Percentiles rank a stretch among this genome's conserved stretches.
phyloP scores from a whole-genome alignment of 2,888 invertebrate species.

The Apodemia zela region DNA sequence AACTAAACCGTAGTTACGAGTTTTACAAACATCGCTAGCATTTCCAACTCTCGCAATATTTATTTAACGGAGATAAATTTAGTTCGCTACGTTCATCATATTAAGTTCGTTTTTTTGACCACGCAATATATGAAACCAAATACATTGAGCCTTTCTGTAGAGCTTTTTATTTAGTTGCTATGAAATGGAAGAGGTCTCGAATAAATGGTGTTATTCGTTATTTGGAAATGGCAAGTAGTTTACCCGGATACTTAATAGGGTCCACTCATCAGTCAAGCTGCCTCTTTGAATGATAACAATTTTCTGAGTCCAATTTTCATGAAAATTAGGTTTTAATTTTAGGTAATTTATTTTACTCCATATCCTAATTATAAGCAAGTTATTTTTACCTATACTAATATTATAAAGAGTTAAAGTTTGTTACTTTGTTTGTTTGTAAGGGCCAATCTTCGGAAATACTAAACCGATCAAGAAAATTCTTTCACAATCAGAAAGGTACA shows the following conservation, averaged over 20 bases:
- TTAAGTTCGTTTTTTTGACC: slow-evolving; percentile 32
- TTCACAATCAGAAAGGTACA: too few species aligned
- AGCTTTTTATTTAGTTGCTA: background rate
- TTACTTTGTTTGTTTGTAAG: too few species aligned
- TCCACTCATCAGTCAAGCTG: slow-evolving; percentile 12
- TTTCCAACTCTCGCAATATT: background rate
- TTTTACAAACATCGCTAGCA: background rate
- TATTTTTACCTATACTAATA: too few species aligned
- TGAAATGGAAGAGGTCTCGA: background rate
- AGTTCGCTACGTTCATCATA: slow-evolving; percentile 24
- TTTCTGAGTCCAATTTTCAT: background rate
- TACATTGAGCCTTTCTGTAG: slow-evolving; percentile 25
- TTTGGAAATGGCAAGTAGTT: slow-evolving; percentile 2
- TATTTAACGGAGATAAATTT: background rate
- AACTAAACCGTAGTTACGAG: background rate
- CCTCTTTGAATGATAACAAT: slow-evolving; percentile 10
- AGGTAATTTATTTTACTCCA: too few species aligned
- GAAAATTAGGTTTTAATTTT: background rate
- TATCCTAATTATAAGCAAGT: too few species aligned
- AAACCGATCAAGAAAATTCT: too few species aligned
- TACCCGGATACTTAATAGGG: slow-evolving; percentile 4
- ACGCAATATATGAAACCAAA: slow-evolving; percentile 26
- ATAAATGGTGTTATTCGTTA: slow-evolving; percentile 1
- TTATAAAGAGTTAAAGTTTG: too few species aligned
- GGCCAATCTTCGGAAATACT: too few species aligned